Conservation (phyloP, 2,113 vertebrate species). For the Myotis davidii region DNA sequence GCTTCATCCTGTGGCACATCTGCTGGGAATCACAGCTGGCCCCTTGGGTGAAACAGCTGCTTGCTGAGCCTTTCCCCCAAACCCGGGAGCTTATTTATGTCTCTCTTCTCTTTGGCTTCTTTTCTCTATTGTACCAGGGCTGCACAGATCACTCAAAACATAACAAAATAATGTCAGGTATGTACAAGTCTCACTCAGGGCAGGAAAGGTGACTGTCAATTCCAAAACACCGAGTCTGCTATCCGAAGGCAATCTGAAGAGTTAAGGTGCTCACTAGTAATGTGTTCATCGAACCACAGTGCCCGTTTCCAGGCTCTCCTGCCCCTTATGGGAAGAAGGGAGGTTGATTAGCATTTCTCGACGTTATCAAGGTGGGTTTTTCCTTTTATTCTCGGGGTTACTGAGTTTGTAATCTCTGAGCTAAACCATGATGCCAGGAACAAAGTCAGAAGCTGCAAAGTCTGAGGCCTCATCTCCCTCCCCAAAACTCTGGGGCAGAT, state of each 20-base stretch:
- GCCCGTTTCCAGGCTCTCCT: neutral
- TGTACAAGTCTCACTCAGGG: neutral
- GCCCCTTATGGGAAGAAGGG: neutral
- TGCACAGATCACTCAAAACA: neutral
- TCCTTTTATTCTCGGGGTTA: neutral
- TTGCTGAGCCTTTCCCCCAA: neutral
- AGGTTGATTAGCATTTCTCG: neutral
- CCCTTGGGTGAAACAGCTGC: neutral
- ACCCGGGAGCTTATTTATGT: neutral
- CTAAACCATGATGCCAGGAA: slow-evolving; percentile 29
- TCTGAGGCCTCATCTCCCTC: slow-evolving; percentile 21
- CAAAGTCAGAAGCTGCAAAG: neutral
- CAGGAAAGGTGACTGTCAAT: neutral
- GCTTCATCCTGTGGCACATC: neutral
- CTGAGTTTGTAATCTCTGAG: slow-evolving; percentile 50
- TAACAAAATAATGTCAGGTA: neutral
- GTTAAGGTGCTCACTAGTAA: neutral
- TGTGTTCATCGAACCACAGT: neutral
- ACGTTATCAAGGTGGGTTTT: neutral
- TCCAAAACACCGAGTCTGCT: neutral
- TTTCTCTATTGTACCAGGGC: neutral
- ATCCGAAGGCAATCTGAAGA: neutral
- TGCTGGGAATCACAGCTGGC: neutral
- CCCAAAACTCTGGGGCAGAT: slow-evolving; percentile 43
- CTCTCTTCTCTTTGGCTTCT: neutral